Evolutionary conservation across 2,797 vertebrate species (phyloP).

Genomic region (Pangasius sanitwongsei): DNA sequence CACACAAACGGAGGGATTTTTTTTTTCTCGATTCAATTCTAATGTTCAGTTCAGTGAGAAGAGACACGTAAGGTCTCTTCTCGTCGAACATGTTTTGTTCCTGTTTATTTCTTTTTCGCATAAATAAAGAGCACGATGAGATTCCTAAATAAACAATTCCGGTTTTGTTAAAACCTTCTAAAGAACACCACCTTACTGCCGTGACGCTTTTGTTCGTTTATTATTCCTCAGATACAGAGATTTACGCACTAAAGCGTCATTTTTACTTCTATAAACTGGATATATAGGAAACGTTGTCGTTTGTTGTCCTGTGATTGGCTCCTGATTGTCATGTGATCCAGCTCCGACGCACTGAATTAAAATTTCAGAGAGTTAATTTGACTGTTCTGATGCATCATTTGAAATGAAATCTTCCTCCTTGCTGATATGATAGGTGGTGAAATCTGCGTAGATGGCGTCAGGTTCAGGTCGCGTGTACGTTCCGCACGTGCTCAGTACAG

Average conservation of each 20-base stretch:
- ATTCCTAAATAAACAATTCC: neutral
- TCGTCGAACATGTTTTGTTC: neutral
- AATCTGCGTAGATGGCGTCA: neutral
- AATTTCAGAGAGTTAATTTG: neutral
- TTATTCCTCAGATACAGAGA: neutral
- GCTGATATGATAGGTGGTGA: neutral
- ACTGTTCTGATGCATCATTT: neutral
- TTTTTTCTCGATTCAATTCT: neutral
- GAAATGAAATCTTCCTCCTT: neutral
- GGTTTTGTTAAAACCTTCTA: neutral
- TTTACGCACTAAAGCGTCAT: neutral
- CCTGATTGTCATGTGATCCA: neutral
- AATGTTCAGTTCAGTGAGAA: too few relatives aligned
- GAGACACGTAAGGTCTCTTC: neutral
- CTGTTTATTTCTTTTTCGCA: neutral
- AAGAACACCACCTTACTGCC: neutral
- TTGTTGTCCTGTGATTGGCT: constrained; percentile 1
- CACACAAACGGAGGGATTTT: neutral
- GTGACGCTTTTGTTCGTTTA: neutral
- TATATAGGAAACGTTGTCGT: neutral
- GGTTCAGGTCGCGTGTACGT: neutral
- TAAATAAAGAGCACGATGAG: neutral
- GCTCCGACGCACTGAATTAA: neutral
- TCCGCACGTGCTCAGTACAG: neutral
- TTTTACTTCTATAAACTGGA: neutral